Conservation (phyloP, 2,888 invertebrate species). For the Aphelenchoides bicaudatus region DNA sequence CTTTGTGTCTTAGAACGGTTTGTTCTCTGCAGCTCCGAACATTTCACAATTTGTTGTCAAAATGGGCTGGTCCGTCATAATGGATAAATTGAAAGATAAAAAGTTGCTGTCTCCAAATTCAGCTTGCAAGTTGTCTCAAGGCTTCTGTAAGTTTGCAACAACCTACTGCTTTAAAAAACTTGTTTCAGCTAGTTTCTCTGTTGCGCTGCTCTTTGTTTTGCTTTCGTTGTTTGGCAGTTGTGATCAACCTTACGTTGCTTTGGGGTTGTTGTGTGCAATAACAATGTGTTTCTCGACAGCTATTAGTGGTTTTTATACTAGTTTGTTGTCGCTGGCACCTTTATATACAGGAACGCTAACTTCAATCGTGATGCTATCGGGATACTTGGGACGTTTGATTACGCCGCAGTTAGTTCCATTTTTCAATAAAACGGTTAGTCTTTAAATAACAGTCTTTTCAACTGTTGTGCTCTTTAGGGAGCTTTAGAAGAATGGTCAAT, state of each 20-base stretch:
- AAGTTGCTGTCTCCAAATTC: slow-evolving; percentile 34
- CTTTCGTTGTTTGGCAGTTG: slow-evolving; percentile 29
- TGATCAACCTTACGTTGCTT: slow-evolving; percentile 26
- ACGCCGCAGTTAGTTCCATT: slow-evolving; percentile 39
- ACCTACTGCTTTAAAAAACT: background rate
- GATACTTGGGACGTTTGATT: slow-evolving; percentile 35
- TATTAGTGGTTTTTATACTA: slow-evolving; percentile 52
- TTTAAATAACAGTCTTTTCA: background rate
- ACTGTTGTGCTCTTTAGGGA: slow-evolving; percentile 31
- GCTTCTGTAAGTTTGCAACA: slow-evolving; percentile 25
- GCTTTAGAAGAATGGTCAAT: slow-evolving; percentile 45
- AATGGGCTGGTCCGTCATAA: slow-evolving; percentile 41
- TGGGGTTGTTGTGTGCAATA: slow-evolving; percentile 29
- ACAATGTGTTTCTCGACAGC: slow-evolving; percentile 38
- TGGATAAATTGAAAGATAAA: slow-evolving; percentile 41
- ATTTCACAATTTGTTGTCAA: slow-evolving; percentile 39
- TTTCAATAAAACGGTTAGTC: slow-evolving; percentile 34
- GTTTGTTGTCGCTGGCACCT: slow-evolving; percentile 46
- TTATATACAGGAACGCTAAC: slow-evolving; percentile 45
- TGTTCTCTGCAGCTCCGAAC: slow-evolving; percentile 43
- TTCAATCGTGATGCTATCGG: slow-evolving; percentile 39
- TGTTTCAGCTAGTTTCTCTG: slow-evolving; percentile 34
- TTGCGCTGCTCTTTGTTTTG: slow-evolving; percentile 28
- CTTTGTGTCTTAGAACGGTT: slow-evolving; percentile 41
- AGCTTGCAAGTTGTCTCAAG: slow-evolving; percentile 45